Evolutionary conservation across 2,113 vertebrate species (phyloP).

Genomic region (Craseonycteris thonglongyai): DNA sequence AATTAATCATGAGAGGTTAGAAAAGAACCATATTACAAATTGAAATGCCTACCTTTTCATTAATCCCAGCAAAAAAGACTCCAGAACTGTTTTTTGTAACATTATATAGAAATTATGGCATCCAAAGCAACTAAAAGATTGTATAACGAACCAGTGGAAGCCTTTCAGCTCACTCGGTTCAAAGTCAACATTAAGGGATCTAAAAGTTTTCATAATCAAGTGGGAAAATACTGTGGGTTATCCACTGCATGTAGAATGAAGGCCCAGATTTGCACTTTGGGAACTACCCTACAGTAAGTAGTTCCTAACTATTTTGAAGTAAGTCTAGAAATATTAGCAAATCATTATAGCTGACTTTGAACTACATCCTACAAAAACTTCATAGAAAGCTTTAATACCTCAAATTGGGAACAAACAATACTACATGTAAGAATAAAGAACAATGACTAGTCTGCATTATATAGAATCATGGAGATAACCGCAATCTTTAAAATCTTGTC

Average conservation of each 20-base stretch:
- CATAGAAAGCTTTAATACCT: slow-evolving; percentile 12
- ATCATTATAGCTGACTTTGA: not conserved
- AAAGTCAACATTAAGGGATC: not conserved
- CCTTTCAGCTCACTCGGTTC: not conserved
- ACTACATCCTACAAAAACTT: slow-evolving; percentile 12
- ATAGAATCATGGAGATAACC: slow-evolving; percentile 26
- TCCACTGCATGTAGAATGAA: not conserved
- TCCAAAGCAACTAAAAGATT: slow-evolving; percentile 14
- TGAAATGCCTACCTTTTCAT: slow-evolving; percentile 38
- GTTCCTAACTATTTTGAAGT: slow-evolving; percentile 32
- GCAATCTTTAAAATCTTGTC: slow-evolving; percentile 39
- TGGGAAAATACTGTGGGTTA: not conserved
- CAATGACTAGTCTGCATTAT: not conserved
- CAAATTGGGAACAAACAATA: not conserved
- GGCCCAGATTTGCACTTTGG: not conserved
- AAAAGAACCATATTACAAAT: slow-evolving; percentile 48
- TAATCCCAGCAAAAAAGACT: slow-evolving; percentile 24
- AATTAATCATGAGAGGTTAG: not conserved
- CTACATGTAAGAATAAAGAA: slow-evolving; percentile 23
- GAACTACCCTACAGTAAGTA: not conserved
- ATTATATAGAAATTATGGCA: slow-evolving; percentile 42
- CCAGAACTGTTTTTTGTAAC: slow-evolving; percentile 27
- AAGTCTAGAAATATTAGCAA: slow-evolving; percentile 25
- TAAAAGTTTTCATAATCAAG: slow-evolving; percentile 6
- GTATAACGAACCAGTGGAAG: not conserved